Conservation (phyloP, 2,888 invertebrate genomes). For the Carcina quercana region DNA sequence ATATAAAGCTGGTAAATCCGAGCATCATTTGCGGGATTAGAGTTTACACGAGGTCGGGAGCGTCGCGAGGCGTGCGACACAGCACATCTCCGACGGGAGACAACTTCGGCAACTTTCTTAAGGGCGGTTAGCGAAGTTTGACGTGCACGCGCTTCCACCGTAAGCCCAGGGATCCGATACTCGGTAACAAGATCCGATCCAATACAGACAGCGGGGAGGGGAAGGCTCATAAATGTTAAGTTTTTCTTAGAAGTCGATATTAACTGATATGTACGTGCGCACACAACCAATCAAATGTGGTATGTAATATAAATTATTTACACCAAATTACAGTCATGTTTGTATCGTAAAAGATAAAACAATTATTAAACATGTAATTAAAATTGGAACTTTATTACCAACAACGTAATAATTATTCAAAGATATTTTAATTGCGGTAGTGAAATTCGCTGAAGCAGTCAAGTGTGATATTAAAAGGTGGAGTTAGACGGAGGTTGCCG, state of each 20-base stretch:
- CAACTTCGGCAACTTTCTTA: conserved; percentile 68
- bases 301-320: too few species aligned
- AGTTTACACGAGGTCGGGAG: conserved; percentile 62
- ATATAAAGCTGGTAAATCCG: conserved; percentile 64
- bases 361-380: too few species aligned
- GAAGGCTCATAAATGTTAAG: conserved; percentile 26
- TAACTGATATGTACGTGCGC: too few species aligned
- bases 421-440: conserved; percentile 56
- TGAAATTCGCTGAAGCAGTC: conserved; percentile 55
- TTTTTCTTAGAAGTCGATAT: conserved; percentile 4
- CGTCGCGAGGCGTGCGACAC: conserved; percentile 42
- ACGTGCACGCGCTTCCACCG: conserved; percentile 63
- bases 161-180: conserved; percentile 67
- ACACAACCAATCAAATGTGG: too few species aligned
- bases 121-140: conserved; percentile 70
- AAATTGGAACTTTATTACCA: too few species aligned
- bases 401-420: conserved; percentile 52
- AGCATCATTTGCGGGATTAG: conserved; percentile 68
- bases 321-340: too few species aligned
- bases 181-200: conserved; percentile 52
- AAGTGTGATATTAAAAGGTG: conserved; percentile 68
- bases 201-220: conserved; percentile 37
- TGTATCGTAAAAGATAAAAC: too few species aligned
- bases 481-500: conserved; percentile 34
- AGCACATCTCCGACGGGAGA: conserved; percentile 60